Base-by-base conservation (phyloP, 1,140 invertebrate genomes). In the Sycophila sp. region DNA sequence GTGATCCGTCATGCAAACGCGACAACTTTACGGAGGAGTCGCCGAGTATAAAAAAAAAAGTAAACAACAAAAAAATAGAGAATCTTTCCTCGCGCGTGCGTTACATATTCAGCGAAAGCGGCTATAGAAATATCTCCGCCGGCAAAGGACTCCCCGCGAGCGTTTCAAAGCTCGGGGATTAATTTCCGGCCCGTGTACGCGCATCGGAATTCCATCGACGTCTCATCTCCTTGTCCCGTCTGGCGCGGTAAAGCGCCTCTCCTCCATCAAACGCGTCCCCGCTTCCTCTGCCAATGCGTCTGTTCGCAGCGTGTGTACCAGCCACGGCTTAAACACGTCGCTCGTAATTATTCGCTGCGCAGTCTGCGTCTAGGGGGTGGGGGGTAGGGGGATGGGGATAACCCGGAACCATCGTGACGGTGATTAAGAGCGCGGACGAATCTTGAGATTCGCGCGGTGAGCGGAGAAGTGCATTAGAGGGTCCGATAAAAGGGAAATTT, bases 401-500 rank as follows among this genome's bases (percentile, higher is more conserved):
- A 38, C 2, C 32, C 11, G 22, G 24, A 26, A 38, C 38, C 58
- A 17, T 8, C 10, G 34, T 60, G 58, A 28, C 58, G 40, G 59
- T 47, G 59, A 62, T 62, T 30, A 62, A 62, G 22, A 32, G 59
- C 59, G 24, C 13, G 4, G 26, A 19, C 24, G n/a, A 62, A 32
- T 47, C 59, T 47, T 62, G 45, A 62, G 26, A 40, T 45, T 11
- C 59, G 40, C 26, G 38, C n/a, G 40, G 17, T 0, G 30, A 19
- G 26, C 4, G 15, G 11, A 34, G 1, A 45, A 15, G 40, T 62
- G 42, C 59, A n/a, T 62, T 62, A 45, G 28, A 30, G 34, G n/a
- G 15, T 45, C 59, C 26, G 59, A 62, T 62, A 62, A 62, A 62
- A 17, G 15, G 19, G n/a, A 47, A 40, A 58, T 58, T 58, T 58